phyloP scores from a whole-genome alignment of 1,140 invertebrate genomes.

The Phymorhynchus buccinoides region DNA sequence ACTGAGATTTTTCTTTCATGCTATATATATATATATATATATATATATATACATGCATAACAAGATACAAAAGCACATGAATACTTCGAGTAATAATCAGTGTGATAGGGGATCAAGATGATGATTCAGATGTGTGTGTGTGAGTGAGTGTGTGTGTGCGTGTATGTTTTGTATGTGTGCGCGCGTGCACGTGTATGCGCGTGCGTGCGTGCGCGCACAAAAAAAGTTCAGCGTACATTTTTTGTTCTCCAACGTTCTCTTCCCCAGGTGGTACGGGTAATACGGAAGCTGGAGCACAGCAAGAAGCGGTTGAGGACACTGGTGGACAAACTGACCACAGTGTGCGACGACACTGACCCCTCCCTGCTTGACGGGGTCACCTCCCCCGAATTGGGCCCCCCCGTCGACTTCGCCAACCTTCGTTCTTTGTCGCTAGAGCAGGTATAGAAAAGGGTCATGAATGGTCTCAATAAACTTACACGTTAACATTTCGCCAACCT shows the following conservation, averaged over 20 bases:
- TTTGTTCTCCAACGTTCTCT: too few species aligned
- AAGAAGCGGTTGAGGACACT: constrained; percentile 47
- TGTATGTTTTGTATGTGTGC: background rate
- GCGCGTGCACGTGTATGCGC: background rate
- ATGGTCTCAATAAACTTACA: too few species aligned
- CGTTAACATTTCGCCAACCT: constrained; percentile 30
- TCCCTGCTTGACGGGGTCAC: constrained; percentile 44
- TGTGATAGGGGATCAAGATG: too few species aligned
- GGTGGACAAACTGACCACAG: constrained; percentile 48
- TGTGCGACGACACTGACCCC: constrained; percentile 46
- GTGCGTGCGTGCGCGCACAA: background rate
- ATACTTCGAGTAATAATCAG: too few species aligned
- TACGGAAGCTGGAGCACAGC: constrained; percentile 50
- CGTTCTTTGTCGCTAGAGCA: constrained; percentile 39
- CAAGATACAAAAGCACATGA: too few species aligned
- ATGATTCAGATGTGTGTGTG: background rate
- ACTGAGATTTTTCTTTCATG: too few species aligned
- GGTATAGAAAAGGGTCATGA: too few species aligned
- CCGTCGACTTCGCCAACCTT: constrained; percentile 37
- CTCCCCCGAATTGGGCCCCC: constrained; percentile 34
- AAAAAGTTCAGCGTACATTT: too few species aligned
- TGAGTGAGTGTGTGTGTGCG: background rate
- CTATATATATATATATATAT: too few species aligned
- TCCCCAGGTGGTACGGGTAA: constrained; percentile 47
- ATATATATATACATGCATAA: too few species aligned